Conservation (phyloP, 2,888 invertebrate genomes). For the Ochropleura plecta region DNA sequence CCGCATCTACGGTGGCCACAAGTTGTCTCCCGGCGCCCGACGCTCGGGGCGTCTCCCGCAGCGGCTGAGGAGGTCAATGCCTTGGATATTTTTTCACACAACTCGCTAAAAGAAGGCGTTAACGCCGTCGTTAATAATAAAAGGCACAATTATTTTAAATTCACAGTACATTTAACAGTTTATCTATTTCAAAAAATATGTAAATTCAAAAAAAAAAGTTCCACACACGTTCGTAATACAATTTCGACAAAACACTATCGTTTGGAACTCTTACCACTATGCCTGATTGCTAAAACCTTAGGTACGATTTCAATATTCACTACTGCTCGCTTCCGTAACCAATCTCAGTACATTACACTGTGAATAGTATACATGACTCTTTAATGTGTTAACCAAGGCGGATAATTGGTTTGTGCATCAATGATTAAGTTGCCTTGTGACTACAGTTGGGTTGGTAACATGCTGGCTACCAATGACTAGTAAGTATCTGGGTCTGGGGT, state of each 20-base stretch:
- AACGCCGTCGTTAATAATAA: neutral
- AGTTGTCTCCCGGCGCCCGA: too few species aligned
- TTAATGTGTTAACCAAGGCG: slow-evolving; percentile 52
- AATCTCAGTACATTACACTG: slow-evolving; percentile 4
- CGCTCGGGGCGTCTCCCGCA: too few species aligned
- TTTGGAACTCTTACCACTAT: neutral
- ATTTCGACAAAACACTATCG: neutral
- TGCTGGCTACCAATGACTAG: neutral
- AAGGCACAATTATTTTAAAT: neutral
- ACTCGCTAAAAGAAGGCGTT: neutral
- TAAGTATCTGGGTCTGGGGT: too few species aligned
- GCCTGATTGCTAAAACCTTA: neutral
- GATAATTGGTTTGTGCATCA: slow-evolving; percentile 53
- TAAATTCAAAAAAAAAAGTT: too few species aligned
- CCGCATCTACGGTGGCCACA: too few species aligned
- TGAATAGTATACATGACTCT: slow-evolving; percentile 34
- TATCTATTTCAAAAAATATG: neutral
- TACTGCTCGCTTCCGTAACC: neutral
- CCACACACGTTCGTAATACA: too few species aligned
- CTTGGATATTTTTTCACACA: neutral
- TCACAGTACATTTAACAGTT: neutral
- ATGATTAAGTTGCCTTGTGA: slow-evolving; percentile 30
- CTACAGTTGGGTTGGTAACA: slow-evolving; percentile 10
- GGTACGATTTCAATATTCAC: neutral
- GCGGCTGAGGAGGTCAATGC: too few species aligned